These are phyloP conservation scores for Haplotaxodon microlepis DNA, from an alignment of 2,113 vertebrate species.

Conservation along the genomic window DNA sequence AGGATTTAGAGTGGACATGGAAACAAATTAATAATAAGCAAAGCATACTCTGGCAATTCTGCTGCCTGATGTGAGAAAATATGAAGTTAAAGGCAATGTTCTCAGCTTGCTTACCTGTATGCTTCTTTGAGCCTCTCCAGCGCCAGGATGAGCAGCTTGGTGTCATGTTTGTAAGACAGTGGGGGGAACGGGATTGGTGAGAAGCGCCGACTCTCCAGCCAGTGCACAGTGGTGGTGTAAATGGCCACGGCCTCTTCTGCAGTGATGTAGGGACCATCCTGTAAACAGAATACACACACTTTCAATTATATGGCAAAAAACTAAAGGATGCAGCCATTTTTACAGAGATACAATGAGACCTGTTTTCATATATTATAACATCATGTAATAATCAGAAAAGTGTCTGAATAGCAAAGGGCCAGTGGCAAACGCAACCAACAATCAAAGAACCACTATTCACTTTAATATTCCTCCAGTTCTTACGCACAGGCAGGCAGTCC, in stretches of 20 bases:
- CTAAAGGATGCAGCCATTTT: not conserved
- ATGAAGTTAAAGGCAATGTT: not conserved
- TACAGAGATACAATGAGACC: not conserved
- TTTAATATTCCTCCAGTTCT: slow-evolving; percentile 52
- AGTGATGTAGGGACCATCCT: slow-evolving; percentile 99
- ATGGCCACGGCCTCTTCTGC: slow-evolving; percentile 98
- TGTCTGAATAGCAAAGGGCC: slow-evolving; percentile 14
- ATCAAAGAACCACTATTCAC: slow-evolving; percentile 13
- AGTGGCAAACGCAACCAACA: slow-evolving; percentile 25
- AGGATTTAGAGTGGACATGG: not conserved
- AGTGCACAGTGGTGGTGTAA: slow-evolving; percentile 98
- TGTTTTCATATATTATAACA: not conserved
- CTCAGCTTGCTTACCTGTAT: slow-evolving; percentile 81
- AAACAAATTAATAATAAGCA: not conserved
- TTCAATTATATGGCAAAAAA: not conserved
- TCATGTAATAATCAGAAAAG: not conserved
- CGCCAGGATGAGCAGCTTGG: slow-evolving; percentile 94
- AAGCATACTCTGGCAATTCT: not conserved
- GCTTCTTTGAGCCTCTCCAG: slow-evolving; percentile 97
- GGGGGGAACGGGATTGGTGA: slow-evolving; percentile 98
- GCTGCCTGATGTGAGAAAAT: not conserved
- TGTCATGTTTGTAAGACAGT: slow-evolving; percentile 96
- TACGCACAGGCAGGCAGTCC: slow-evolving; percentile 50
- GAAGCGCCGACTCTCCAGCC: slow-evolving; percentile 97
- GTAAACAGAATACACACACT: not conserved